Conservation (phyloP, 1,140 invertebrate genomes). For the Heliconius nattereri region DNA sequence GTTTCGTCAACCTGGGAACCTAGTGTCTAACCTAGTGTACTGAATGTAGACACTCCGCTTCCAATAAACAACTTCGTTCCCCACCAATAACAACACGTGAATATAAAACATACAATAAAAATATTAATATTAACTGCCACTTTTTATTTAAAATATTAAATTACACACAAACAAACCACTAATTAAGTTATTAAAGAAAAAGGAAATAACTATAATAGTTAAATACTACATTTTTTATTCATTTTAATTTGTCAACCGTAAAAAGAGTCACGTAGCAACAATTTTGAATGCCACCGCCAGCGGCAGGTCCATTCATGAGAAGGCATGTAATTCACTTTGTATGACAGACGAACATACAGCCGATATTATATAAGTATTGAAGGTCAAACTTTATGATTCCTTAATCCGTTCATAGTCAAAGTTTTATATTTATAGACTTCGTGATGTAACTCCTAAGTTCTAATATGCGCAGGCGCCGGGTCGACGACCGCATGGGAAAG, state of each 20-base stretch:
- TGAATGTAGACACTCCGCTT: too few species aligned
- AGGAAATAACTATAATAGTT: background rate
- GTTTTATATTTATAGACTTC: slow-evolving; percentile 62
- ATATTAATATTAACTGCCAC: background rate
- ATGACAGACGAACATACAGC: slow-evolving; percentile 21
- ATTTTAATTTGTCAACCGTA: slow-evolving; percentile 13
- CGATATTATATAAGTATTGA: slow-evolving; percentile 41
- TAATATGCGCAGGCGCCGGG: slow-evolving; percentile 51
- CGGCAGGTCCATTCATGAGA: background rate
- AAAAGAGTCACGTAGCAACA: slow-evolving; percentile 15
- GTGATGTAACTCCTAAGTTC: slow-evolving; percentile 52
- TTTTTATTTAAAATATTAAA: background rate
- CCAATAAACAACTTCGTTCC: too few species aligned
- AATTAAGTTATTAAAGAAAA: slow-evolving; percentile 2
- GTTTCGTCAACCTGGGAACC: too few species aligned
- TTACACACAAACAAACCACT: background rate
- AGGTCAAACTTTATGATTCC: slow-evolving; percentile 63
- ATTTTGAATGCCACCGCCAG: background rate
- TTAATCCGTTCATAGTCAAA: slow-evolving; percentile 56
- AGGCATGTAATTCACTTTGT: slow-evolving; percentile 14
- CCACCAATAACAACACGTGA: too few species aligned
- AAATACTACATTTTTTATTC: background rate
- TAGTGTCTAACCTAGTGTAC: too few species aligned
- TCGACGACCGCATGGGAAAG: slow-evolving; percentile 64
- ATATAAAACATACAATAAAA: too few species aligned